Evolutionary conservation across 2,797 vertebrate species (phyloP).

Genomic region (Vultur gryphus): DNA sequence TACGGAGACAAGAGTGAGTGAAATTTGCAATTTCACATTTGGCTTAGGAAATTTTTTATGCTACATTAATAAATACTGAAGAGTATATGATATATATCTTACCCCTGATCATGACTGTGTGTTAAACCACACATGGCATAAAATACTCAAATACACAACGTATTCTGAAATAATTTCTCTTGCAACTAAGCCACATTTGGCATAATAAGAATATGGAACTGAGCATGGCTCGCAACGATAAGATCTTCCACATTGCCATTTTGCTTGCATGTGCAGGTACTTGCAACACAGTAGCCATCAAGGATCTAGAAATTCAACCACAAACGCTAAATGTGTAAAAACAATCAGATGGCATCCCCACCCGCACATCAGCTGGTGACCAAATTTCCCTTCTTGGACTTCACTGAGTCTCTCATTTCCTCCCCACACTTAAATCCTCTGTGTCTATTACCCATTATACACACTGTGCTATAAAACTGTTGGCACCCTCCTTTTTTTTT

Average conservation of each 20-base stretch:
- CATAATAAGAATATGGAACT: background rate
- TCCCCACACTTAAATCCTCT: background rate
- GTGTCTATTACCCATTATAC: background rate
- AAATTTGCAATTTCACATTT: background rate
- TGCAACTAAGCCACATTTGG: background rate
- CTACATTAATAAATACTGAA: background rate
- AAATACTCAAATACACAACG: background rate
- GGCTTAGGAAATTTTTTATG: background rate
- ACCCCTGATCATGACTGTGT: background rate
- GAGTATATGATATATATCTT: background rate
- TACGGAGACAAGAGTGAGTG: background rate
- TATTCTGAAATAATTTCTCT: background rate
- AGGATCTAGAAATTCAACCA: background rate
- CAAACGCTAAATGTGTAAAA: conserved; percentile 1
- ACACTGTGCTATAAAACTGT: conserved; percentile 12
- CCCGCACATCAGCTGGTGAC: background rate
- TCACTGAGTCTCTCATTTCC: background rate
- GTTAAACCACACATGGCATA: background rate
- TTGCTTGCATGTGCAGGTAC: background rate
- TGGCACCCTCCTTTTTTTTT: background rate
- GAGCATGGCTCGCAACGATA: background rate
- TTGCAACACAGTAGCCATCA: background rate
- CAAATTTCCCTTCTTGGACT: background rate
- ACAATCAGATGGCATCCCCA: background rate
- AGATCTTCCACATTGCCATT: background rate